Percentiles rank a stretch among this genome's conserved stretches.
Conservation (phyloP, 1,140 invertebrate genomes). For the Harlomillsia oculata region DNA sequence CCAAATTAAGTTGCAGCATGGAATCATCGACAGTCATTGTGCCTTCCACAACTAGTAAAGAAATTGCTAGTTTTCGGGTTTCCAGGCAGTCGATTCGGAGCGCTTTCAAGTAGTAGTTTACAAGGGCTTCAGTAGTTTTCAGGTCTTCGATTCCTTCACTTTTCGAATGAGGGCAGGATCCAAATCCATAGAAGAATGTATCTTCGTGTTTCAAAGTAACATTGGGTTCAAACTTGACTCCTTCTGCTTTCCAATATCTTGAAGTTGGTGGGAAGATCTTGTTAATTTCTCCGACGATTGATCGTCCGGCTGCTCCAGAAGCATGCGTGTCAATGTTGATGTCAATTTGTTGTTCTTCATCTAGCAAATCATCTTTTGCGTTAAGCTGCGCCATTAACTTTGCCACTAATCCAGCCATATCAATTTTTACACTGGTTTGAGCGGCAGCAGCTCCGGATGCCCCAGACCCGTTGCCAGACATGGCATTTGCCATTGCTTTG, state of each 20-base stretch:
- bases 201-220: not conserved
- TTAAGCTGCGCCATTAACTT: not conserved
- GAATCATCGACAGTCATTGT: too few relatives aligned
- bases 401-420: too few relatives aligned
- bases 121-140: not conserved
- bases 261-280: not conserved
- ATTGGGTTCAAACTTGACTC: not conserved
- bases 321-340: not conserved
- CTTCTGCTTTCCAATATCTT: not conserved
- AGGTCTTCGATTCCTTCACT: not conserved
- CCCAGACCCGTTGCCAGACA: not conserved
- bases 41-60: too few relatives aligned
- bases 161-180: not conserved
- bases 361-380: not conserved
- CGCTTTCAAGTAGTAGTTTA: not conserved
- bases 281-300: not conserved
- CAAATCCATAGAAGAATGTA: conserved; percentile 1
- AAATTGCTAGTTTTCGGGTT: too few relatives aligned
- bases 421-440: too few relatives aligned
- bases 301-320: not conserved
- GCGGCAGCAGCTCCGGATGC: too few relatives aligned
- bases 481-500: conserved; percentile 3
- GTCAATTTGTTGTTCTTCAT: not conserved
- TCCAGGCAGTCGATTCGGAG: not conserved
- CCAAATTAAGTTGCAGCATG: too few relatives aligned